Conservation (phyloP, 2,797 vertebrate species). For the Mus caroli region DNA sequence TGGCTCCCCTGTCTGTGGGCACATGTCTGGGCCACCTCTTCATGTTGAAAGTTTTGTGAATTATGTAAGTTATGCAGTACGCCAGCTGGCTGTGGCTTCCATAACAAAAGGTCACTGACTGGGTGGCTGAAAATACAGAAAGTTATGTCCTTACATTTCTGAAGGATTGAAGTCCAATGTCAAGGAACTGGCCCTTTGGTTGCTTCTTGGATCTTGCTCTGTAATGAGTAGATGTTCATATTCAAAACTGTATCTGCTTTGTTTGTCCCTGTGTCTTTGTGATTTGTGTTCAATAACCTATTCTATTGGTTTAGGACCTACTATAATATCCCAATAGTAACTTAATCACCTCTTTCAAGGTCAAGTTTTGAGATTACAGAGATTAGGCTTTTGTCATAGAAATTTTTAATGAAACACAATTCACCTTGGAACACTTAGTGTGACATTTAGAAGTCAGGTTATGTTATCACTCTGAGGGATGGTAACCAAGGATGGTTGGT, state of each 20-base stretch:
- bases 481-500: neutral
- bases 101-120: neutral
- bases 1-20: neutral
- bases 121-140: neutral
- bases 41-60: neutral
- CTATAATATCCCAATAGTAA: neutral
- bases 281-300: neutral
- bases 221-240: too few species aligned
- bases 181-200: neutral
- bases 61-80: neutral
- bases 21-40: neutral
- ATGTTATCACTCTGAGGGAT: neutral
- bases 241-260: neutral
- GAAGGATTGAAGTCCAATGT: neutral
- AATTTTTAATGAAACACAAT: neutral
- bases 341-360: neutral
- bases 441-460: constrained; percentile 29
- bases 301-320: neutral
- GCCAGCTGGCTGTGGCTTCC: neutral
- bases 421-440: neutral
- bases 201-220: neutral
- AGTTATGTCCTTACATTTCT: neutral
- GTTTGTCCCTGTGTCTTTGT: neutral
- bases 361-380: neutral
- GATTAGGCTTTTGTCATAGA: neutral